Evolutionary conservation across 1,140 invertebrate species (phyloP), one percentile per base, ranked within the genome.

Genomic region (Aphis gossypii): DNA sequence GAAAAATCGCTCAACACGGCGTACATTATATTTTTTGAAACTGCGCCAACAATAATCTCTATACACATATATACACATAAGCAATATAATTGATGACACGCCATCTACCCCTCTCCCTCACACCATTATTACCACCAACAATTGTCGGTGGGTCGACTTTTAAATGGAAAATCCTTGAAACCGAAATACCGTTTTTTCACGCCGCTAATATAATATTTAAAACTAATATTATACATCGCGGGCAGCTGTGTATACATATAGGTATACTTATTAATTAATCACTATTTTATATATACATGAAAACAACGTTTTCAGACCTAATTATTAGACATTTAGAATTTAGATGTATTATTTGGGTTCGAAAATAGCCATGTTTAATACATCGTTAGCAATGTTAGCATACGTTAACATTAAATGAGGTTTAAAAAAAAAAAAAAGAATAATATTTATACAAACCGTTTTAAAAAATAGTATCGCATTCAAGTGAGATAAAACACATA

Each of bases 121-220:
- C 82, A 23, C 35, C 20, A 83, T 38, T 83, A 21, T n/a, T n/a
- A n/a, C 60, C 60, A 76, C 30, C n/a, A 14, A n/a, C 14, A 76
- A 76, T 83, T 41, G n/a, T 83, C 38, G 38, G 38, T 83, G 6
- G 82, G 82, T 83, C 82, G 82, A n/a, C 30, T 83, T 41, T 35
- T 83, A 83, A 83, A 83, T 83, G 38, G 21, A 83, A 83, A 83
- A 41, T 83, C 82, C 82, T 83, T 83, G 82, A 83, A 83, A 83
- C 82, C 82, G 82, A 83, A 83, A 83, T 38, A 35, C 21, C 38
- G 82, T 83, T 83, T 35, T 35, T 83, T 83, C 82, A 41, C 21
- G 41, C 38, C 8, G 8, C 38, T 35, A 83, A 83, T 41, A 83
- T 38, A 30, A 83, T 38, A 30, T 76, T 11, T 76, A n/a, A 76